A percentile compares a stretch with the other conserved stretches of the same genome.
These are phyloP conservation scores for Leucoma salicis DNA, from an alignment of 2,888 invertebrate species.

Conservation along the genomic window DNA sequence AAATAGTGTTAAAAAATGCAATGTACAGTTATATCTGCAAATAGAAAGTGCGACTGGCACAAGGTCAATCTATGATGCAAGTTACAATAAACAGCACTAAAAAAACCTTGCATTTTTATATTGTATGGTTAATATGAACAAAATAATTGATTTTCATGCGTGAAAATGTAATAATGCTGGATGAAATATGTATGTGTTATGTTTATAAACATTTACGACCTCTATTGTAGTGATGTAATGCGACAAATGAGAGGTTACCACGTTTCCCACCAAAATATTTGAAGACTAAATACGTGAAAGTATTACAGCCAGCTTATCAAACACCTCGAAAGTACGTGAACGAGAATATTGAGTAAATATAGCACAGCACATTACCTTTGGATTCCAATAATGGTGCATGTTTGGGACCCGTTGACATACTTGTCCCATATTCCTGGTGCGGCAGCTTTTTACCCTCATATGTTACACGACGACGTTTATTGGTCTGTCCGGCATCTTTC, in stretches of 20 bases:
- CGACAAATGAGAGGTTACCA: slow-evolving; percentile 66
- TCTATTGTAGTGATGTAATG: slow-evolving; percentile 70
- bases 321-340: slow-evolving; percentile 14
- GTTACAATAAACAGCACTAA: slow-evolving; percentile 16
- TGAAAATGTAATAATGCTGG: slow-evolving; percentile 15
- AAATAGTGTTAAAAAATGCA: slow-evolving; percentile 13
- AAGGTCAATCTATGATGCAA: slow-evolving; percentile 62
- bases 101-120: slow-evolving; percentile 14
- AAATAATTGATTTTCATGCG: neutral
- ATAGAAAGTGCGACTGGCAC: slow-evolving; percentile 57
- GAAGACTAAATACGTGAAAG: slow-evolving; percentile 19
- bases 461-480: slow-evolving; percentile 70
- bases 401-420: slow-evolving; percentile 68
- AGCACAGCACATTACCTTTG: slow-evolving; percentile 59
- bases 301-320: slow-evolving; percentile 12
- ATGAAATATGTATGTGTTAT: slow-evolving; percentile 52
- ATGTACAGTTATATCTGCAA: slow-evolving; percentile 30
- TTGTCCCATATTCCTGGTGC: slow-evolving; percentile 73
- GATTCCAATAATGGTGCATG: slow-evolving; percentile 56
- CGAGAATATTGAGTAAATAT: slow-evolving; percentile 27
- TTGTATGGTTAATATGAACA: slow-evolving; percentile 8
- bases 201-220: slow-evolving; percentile 79
- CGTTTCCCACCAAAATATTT: slow-evolving; percentile 74
- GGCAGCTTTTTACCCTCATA: slow-evolving; percentile 73
- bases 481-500: slow-evolving; percentile 65